Evolutionary conservation across 2,113 vertebrate genomes (phyloP).

Genomic region (Lagenorhynchus albirostris): DNA sequence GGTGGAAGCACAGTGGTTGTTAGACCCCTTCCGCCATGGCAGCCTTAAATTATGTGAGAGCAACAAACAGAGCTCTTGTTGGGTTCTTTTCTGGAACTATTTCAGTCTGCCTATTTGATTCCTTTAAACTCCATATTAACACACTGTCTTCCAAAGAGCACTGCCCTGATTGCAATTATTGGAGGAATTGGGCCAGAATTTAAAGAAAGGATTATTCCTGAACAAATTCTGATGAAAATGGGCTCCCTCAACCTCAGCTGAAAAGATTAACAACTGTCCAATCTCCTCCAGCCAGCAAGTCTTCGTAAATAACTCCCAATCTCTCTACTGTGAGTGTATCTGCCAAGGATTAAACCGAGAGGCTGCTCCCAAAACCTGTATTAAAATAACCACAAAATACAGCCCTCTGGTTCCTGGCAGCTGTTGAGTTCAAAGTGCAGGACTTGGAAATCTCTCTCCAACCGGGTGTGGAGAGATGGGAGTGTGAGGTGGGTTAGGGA

Average conservation of each 20-base stretch:
- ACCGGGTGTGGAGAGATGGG: neutral
- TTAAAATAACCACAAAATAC: slow-evolving; percentile 59
- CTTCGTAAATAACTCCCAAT: slow-evolving; percentile 71
- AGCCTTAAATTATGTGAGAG: neutral
- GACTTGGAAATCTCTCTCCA: slow-evolving; percentile 25
- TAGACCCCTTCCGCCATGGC: neutral
- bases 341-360: slow-evolving; percentile 70
- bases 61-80: neutral
- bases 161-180: slow-evolving; percentile 49
- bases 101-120: neutral
- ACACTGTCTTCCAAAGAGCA: slow-evolving; percentile 17
- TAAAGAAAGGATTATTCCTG: slow-evolving; percentile 73
- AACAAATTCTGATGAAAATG: slow-evolving; percentile 77
- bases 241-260: slow-evolving; percentile 49
- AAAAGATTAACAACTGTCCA: slow-evolving; percentile 72
- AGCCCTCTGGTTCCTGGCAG: slow-evolving; percentile 47
- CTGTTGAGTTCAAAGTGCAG: slow-evolving; percentile 39
- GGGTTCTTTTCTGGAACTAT: neutral
- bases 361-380: slow-evolving; percentile 58
- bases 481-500: neutral
- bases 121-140: slow-evolving; percentile 1
- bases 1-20: neutral
- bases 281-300: slow-evolving; percentile 62
- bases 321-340: slow-evolving; percentile 68
- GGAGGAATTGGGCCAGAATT: slow-evolving; percentile 63